Percentiles rank a stretch among this genome's conserved stretches.
Conservation (phyloP, 2,888 invertebrate species). For the Drosophila diplacantha region DNA sequence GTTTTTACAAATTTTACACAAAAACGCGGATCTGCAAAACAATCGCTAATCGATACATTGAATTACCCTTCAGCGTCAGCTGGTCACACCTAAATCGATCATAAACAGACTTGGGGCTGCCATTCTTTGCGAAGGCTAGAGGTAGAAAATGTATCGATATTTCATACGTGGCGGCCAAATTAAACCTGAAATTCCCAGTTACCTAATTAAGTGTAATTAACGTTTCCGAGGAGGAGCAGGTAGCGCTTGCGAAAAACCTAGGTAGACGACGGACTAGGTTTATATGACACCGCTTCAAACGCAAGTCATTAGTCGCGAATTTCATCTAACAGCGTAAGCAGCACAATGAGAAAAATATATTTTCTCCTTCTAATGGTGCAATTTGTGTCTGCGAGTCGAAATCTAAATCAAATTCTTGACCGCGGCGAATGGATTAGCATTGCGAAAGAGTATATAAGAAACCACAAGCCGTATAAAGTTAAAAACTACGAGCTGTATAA, state of each 20-base stretch:
- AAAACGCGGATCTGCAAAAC: constrained; percentile 27
- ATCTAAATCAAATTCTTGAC: constrained; percentile 36
- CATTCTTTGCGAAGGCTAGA: neutral
- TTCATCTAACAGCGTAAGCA: constrained; percentile 6
- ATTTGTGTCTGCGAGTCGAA: neutral
- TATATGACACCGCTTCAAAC: constrained; percentile 6
- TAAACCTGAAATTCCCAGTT: constrained; percentile 14
- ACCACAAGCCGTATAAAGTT: constrained; percentile 45
- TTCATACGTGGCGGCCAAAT: neutral
- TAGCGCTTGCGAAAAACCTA: constrained; percentile 10
- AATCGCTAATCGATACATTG: neutral
- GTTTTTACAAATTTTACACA: constrained; percentile 13
- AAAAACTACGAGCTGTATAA: constrained; percentile 56
- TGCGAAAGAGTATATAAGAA: constrained; percentile 47
- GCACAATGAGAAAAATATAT: constrained; percentile 37
- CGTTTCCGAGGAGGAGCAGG: constrained; percentile 6
- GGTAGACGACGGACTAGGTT: constrained; percentile 39
- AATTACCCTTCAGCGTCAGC: neutral
- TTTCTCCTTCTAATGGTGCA: constrained; percentile 21
- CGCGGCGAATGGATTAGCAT: constrained; percentile 54
- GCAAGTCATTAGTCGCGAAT: constrained; percentile 39
- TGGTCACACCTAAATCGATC: neutral
- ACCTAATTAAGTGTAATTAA: constrained; percentile 11
- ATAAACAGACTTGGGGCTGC: neutral
- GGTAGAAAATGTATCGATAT: neutral